Percentiles rank a stretch among this genome's conserved stretches.
Evolutionary conservation across 1,140 invertebrate species (phyloP).

Genomic region (Drosophila biarmipes): DNA sequence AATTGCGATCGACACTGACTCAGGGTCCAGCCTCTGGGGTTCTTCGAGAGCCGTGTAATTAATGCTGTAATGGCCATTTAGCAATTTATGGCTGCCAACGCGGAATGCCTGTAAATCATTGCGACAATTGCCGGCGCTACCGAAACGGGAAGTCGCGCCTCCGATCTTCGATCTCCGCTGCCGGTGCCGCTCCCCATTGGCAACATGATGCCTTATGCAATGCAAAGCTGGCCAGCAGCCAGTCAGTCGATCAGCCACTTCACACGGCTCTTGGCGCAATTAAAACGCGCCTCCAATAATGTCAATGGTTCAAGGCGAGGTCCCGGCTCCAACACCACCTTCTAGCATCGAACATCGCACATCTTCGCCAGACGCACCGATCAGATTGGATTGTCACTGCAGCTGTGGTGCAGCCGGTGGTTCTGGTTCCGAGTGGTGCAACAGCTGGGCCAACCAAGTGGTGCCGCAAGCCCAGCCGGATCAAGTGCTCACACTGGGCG

Average conservation of each 20-base stretch:
- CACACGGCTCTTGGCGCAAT: conserved; percentile 41
- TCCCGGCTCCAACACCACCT: conserved; percentile 24
- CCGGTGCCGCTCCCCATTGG: conserved; percentile 10
- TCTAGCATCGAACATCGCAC: conserved; percentile 6
- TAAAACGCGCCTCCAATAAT: conserved; percentile 65
- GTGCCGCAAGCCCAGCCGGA: conserved; percentile 41
- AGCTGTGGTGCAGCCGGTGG: conserved; percentile 50
- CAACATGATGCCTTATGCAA: conserved; percentile 50
- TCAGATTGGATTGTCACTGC: conserved; percentile 37
- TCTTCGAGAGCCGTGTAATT: conserved; percentile 32
- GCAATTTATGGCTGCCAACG: conserved; percentile 46
- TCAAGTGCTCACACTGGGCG: conserved; percentile 21
- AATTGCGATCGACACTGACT: conserved; percentile 51
- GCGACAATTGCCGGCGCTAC: conserved; percentile 70
- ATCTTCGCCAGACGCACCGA: conserved; percentile 21
- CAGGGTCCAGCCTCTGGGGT: neutral
- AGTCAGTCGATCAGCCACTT: conserved; percentile 9
- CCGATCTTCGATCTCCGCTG: conserved; percentile 9
- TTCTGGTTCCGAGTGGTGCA: conserved; percentile 40
- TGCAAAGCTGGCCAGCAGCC: conserved; percentile 34
- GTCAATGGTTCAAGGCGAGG: conserved; percentile 71
- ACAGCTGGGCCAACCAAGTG: conserved; percentile 35
- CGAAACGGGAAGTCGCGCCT: conserved; percentile 59
- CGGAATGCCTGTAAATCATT: conserved; percentile 69
- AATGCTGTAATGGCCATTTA: conserved; percentile 55